Percentiles rank a stretch among this genome's conserved stretches.
phyloP scores from a whole-genome alignment of 2,888 invertebrate species.

The Rhingia campestris region DNA sequence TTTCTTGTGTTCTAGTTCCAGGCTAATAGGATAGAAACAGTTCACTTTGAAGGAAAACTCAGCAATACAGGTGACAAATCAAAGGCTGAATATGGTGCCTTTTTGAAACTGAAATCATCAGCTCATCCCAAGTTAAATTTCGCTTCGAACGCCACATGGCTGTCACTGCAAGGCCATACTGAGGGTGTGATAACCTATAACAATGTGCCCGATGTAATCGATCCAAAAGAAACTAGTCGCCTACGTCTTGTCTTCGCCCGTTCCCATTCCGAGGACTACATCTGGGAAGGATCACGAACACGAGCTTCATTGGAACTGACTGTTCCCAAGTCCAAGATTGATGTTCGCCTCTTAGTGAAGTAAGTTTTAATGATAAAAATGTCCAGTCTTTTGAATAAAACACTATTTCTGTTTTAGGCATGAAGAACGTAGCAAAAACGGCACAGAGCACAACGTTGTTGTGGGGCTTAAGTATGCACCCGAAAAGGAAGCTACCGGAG shows the following conservation, averaged over 20 bases:
- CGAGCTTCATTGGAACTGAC: conserved; percentile 86
- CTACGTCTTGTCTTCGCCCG: conserved; percentile 85
- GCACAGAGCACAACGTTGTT: conserved; percentile 84
- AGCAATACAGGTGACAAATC: conserved; percentile 83
- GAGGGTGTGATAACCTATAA: conserved; percentile 89
- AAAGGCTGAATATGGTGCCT: conserved; percentile 84
- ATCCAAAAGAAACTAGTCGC: conserved; percentile 85
- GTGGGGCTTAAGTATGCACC: conserved; percentile 85
- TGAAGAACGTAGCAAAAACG: conserved; percentile 83
- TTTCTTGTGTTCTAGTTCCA: conserved; percentile 78
- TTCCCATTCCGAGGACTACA: conserved; percentile 85
- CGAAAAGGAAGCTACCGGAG: conserved; percentile 85
- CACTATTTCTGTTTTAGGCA: conserved; percentile 76
- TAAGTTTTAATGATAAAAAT: conserved; percentile 72
- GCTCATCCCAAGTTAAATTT: conserved; percentile 91
- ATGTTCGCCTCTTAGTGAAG: conserved; percentile 85
- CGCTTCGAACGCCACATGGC: conserved; percentile 85
- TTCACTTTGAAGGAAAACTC: conserved; percentile 83
- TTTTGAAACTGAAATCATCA: conserved; percentile 88
- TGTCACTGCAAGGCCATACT: conserved; percentile 88
- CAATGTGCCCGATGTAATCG: conserved; percentile 85
- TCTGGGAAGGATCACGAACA: conserved; percentile 83
- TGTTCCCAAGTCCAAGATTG: conserved; percentile 87
- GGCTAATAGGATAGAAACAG: conserved; percentile 80
- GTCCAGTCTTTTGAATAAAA: neutral